Evolutionary conservation across 2,797 vertebrate genomes (phyloP), one percentile per base, ranked within the genome.

Genomic region (Ciconia nigra): DNA sequence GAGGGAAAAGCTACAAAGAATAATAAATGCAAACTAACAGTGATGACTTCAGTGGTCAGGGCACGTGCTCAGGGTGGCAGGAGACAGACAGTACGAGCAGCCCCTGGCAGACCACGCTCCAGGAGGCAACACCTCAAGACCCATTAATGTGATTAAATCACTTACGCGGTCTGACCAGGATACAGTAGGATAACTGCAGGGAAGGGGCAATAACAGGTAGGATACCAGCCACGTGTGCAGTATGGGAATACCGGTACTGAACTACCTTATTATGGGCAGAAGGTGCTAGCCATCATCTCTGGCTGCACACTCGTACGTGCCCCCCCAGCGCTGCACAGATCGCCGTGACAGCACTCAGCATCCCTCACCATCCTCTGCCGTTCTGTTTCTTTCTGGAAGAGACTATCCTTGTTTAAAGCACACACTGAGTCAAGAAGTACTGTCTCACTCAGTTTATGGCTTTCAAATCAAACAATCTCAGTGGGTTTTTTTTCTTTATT

Each of bases 221-320:
- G 29, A 8, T 2, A 26, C 28, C 73, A 11, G 5, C n/a, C 20
- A 4, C 7, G 0, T 0, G 4, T 2, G 33, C 22, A 10, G 25
- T 0, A 5, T 2, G 0, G 28, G 20, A 33, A 24, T 1, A 20
- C 17, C 7, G 0, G 15, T 5, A 8, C 9, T 2, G 6, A 29
- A 11, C 15, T 1, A 8, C 3, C 13, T 8, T 3, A 4, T 2
- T 2, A 4, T 2, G 5, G 33, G 52, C 42, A 47, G 35, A 11
- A 63, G 10, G 26, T 0, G 1, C 10, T 2, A 8, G 16, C 35
- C 35, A 5, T 8, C 29, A 4, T 1, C 83, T 13, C 51, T 5
- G n/a, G 11, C 58, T 2, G 5, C 13, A 2, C 10, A 1, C 31
- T 1, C 8, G 0, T 2, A 7, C 2, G 0, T 0, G 5, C 10